Percentiles rank a stretch among this genome's conserved stretches.
Conservation (phyloP, 2,797 vertebrate species). For the Tenualosa ilisha region DNA sequence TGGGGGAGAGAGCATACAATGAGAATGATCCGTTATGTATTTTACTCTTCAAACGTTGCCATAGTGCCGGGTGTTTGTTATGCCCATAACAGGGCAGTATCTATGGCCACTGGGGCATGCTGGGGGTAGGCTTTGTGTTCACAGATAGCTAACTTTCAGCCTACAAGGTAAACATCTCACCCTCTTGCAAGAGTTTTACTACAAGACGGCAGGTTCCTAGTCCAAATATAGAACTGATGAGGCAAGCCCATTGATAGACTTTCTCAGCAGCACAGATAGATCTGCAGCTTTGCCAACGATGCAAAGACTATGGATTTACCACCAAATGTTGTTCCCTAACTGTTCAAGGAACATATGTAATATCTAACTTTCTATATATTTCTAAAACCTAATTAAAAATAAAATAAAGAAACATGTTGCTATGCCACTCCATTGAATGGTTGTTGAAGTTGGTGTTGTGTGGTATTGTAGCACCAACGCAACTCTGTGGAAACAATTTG, state of each 20-base stretch:
- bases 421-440: not conserved
- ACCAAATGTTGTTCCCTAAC: not conserved
- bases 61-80: slow-evolving; percentile 65
- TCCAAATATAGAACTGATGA: slow-evolving; percentile 52
- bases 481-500: not conserved
- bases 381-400: too few species aligned
- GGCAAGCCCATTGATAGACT: slow-evolving; percentile 2
- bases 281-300: not conserved
- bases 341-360: not conserved
- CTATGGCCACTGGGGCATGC: slow-evolving; percentile 53
- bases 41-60: slow-evolving; percentile 66
- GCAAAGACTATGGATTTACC: not conserved
- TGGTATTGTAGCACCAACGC: not conserved
- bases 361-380: too few species aligned
- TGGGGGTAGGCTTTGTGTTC: slow-evolving; percentile 27
- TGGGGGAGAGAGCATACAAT: not conserved
- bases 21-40: slow-evolving; percentile 59
- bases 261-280: slow-evolving; percentile 2
- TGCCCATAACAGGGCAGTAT: slow-evolving; percentile 70
- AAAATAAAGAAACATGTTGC: not conserved
- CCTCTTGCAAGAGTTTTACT: slow-evolving; percentile 52
- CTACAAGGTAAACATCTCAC: slow-evolving; percentile 70
- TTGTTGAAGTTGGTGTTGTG: not conserved
- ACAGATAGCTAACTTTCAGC: slow-evolving; percentile 41
- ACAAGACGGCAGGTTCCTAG: slow-evolving; percentile 55